A percentile compares a stretch with the other conserved stretches of the same genome.
phyloP scores from a whole-genome alignment of 2,888 invertebrate species.

The Andrena marginata region DNA sequence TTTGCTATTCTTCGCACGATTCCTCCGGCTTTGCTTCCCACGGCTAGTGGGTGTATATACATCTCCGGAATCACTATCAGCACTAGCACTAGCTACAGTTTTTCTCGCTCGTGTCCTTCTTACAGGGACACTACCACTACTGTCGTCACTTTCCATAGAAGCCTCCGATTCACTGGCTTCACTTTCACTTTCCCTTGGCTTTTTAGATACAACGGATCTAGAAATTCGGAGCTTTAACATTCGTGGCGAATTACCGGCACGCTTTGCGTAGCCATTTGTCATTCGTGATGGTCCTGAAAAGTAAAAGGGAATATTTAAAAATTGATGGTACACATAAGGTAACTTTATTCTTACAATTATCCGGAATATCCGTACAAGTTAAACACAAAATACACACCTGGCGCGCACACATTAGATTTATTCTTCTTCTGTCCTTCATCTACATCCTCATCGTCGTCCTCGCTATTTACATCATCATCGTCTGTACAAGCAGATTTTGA shows the following conservation, averaged over 20 bases:
- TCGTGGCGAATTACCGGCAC: slow-evolving; percentile 70
- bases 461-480: slow-evolving; percentile 70
- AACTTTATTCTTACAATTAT: not conserved
- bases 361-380: not conserved
- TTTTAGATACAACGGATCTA: slow-evolving; percentile 64
- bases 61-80: slow-evolving; percentile 86
- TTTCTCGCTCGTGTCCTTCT: slow-evolving; percentile 77
- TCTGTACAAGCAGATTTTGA: slow-evolving; percentile 72
- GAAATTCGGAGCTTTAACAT: slow-evolving; percentile 74
- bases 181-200: slow-evolving; percentile 74
- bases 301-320: not conserved
- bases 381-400: slow-evolving; percentile 70
- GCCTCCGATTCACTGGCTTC: slow-evolving; percentile 79
- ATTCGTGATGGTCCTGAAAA: slow-evolving; percentile 81
- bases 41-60: slow-evolving; percentile 86
- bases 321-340: not conserved
- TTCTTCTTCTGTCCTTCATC: slow-evolving; percentile 56
- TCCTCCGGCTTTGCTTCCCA: slow-evolving; percentile 79
- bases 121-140: slow-evolving; percentile 77
- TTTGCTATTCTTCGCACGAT: slow-evolving; percentile 79
- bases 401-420: slow-evolving; percentile 58
- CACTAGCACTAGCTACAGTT: slow-evolving; percentile 76
- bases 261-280: slow-evolving; percentile 79
- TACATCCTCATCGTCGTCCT: slow-evolving; percentile 69
- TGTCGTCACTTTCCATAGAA: slow-evolving; percentile 77